phyloP scores from a whole-genome alignment of 2,113 vertebrate genomes.

The Spheniscus mendiculus region DNA sequence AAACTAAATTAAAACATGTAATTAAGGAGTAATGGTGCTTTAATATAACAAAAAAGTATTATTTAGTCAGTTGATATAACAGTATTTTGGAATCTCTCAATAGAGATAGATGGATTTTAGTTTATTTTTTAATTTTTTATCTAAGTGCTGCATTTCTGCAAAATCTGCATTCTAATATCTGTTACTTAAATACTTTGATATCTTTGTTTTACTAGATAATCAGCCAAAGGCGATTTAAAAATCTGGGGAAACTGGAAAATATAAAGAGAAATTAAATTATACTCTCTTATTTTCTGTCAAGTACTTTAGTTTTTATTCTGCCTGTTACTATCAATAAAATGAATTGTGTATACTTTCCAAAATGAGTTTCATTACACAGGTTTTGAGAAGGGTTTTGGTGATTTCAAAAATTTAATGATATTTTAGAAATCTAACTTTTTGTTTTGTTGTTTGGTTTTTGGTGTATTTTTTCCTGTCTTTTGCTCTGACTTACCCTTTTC shows the following conservation, averaged over 20 bases:
- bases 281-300: background rate
- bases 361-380: background rate
- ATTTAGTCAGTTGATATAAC: background rate
- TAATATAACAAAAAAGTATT: background rate
- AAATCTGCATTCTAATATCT: background rate
- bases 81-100: background rate
- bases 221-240: background rate
- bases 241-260: background rate
- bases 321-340: background rate
- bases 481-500: background rate
- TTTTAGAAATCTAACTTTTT: background rate
- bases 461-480: background rate
- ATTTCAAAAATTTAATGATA: background rate
- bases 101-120: background rate
- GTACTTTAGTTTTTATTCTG: background rate
- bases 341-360: background rate
- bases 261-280: background rate
- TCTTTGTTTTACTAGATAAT: background rate
- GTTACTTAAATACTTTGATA: background rate
- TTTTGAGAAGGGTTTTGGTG: background rate
- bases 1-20: background rate
- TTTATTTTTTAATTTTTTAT: background rate
- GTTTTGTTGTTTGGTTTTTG: background rate
- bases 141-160: background rate
- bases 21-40: background rate